Conservation (phyloP, 2,888 invertebrate genomes). For the Drosophila colorata region DNA sequence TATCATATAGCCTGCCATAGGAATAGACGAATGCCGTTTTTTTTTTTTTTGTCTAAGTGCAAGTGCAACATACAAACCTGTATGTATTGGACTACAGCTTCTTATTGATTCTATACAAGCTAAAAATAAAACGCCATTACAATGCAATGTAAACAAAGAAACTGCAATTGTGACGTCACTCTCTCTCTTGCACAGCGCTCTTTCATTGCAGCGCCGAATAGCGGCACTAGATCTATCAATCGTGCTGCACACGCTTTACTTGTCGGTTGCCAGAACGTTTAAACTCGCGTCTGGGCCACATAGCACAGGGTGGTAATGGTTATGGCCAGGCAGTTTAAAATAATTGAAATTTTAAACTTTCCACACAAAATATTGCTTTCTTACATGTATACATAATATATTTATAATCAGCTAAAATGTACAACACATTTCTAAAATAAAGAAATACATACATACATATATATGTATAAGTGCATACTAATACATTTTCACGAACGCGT, state of each 20-base stretch:
- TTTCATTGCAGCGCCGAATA: too few species aligned
- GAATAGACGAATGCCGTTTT: too few species aligned
- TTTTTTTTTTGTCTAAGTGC: too few species aligned
- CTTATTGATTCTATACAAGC: too few species aligned
- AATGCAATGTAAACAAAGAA: not conserved
- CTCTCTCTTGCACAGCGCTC: not conserved
- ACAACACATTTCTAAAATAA: slow-evolving; percentile 4
- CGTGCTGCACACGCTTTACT: too few species aligned
- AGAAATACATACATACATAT: not conserved
- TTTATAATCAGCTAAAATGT: not conserved
- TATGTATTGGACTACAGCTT: too few species aligned
- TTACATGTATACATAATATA: slow-evolving; percentile 1
- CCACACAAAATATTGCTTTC: not conserved
- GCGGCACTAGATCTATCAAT: too few species aligned
- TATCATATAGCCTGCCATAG: too few species aligned
- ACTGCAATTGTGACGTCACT: not conserved
- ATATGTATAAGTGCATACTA: not conserved
- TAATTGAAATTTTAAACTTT: slow-evolving; percentile 1
- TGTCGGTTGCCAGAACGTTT: not conserved
- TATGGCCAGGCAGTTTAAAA: slow-evolving; percentile 5
- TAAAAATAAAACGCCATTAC: not conserved
- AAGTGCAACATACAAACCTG: too few species aligned
- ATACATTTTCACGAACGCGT: slow-evolving; percentile 6
- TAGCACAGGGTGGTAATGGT: slow-evolving; percentile 42
- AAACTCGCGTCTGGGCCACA: slow-evolving; percentile 3